phyloP scores from a whole-genome alignment of 2,888 invertebrate species.

The Aporophyla nigra region DNA sequence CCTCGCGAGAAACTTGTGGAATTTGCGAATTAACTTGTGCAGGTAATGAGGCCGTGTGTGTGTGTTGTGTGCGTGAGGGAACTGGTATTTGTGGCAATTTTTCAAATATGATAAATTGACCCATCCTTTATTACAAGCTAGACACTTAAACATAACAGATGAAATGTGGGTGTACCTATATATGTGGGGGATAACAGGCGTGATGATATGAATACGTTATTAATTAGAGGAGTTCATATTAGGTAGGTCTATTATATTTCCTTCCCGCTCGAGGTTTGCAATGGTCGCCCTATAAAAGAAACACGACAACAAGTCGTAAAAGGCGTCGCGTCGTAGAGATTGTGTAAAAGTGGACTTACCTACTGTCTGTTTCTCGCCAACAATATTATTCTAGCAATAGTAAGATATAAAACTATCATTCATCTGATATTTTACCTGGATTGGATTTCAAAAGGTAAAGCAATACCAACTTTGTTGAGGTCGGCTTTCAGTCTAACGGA shows the following conservation, averaged over 20 bases:
- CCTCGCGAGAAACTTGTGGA: slow-evolving; percentile 62
- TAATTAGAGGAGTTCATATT: neutral
- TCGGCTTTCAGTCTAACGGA: too few species aligned
- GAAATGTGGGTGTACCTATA: neutral
- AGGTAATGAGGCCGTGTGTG: slow-evolving; percentile 63
- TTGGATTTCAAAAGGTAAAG: neutral
- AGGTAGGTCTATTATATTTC: neutral
- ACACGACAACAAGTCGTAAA: neutral
- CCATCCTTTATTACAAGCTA: too few species aligned
- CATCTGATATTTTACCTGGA: neutral
- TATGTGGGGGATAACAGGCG: neutral
- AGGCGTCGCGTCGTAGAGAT: neutral
- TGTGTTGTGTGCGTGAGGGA: slow-evolving; percentile 22
- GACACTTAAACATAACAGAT: neutral
- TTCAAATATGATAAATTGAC: slow-evolving; percentile 13
- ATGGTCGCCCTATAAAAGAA: neutral
- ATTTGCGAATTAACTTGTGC: slow-evolving; percentile 68
- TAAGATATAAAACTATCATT: neutral
- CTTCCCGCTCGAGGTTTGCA: neutral
- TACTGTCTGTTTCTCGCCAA: neutral
- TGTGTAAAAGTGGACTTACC: neutral
- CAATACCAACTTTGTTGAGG: too few species aligned
- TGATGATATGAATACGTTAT: neutral
- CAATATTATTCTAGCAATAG: too few species aligned
- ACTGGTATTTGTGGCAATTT: neutral